Evolutionary conservation across 2,113 vertebrate genomes (phyloP).

Genomic region (Anthoscopus minutus): DNA sequence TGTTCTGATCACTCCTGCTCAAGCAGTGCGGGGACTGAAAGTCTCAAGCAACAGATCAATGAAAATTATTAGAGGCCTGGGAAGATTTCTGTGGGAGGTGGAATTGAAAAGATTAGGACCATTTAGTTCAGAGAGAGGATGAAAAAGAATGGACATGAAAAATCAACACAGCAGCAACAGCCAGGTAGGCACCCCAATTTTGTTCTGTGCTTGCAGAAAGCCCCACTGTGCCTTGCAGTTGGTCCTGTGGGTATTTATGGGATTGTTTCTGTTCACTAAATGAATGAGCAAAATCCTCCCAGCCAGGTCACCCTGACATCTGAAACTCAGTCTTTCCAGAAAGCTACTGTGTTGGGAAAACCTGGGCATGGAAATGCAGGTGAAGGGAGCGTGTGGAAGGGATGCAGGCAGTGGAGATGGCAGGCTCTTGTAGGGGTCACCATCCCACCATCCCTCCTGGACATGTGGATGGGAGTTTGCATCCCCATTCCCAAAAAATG

Average conservation of each 20-base stretch:
- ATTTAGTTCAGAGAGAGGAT: conserved; percentile 5
- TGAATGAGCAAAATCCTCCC: not conserved
- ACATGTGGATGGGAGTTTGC: fast-evolving
- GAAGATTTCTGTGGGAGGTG: conserved; percentile 44
- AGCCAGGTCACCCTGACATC: not conserved
- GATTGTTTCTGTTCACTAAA: not conserved
- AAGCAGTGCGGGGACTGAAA: not conserved
- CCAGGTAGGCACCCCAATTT: not conserved
- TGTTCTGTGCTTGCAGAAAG: not conserved
- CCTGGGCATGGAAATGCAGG: not conserved
- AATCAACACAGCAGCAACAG: not conserved
- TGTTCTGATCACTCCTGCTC: not conserved
- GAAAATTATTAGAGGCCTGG: conserved; percentile 48
- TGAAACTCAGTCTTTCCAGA: not conserved
- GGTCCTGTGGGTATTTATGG: not conserved
- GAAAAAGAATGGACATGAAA: conserved; percentile 13
- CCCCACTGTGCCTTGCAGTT: not conserved
- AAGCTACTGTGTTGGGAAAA: not conserved
- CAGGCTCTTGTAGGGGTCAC: not conserved
- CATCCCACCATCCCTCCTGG: not conserved
- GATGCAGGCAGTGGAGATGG: not conserved
- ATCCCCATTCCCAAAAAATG: not conserved
- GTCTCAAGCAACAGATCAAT: conserved; percentile 49
- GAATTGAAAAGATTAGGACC: conserved; percentile 54
- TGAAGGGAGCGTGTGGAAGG: fast-evolving